phyloP scores from a whole-genome alignment of 2,797 vertebrate genomes.

The Botia almorhae region DNA sequence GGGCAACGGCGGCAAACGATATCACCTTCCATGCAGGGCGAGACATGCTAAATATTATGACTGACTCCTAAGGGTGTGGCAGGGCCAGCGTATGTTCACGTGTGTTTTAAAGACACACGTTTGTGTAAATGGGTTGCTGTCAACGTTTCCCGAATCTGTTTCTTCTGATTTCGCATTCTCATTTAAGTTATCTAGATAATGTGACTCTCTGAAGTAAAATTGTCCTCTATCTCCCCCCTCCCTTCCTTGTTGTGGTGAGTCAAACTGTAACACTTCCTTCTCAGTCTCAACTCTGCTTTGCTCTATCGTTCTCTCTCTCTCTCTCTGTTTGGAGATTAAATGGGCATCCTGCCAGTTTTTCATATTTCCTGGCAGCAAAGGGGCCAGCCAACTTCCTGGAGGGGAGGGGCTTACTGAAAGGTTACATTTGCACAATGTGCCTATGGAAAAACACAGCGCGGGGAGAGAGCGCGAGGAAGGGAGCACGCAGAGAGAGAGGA shows the following conservation, averaged over 20 bases:
- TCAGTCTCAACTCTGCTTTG: conserved; percentile 59
- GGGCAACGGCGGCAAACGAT: conserved; percentile 16
- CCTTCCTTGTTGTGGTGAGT: conserved; percentile 66
- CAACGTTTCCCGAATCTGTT: conserved; percentile 39
- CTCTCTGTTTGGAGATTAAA: conserved; percentile 83
- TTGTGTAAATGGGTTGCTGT: conserved; percentile 29
- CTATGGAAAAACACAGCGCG: conserved; percentile 79
- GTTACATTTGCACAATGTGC: conserved; percentile 94
- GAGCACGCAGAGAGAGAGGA: conserved; percentile 53
- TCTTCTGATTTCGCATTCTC: conserved; percentile 60
- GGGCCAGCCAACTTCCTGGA: conserved; percentile 84
- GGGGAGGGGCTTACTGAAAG: conserved; percentile 86
- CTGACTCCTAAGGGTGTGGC: conserved; percentile 43
- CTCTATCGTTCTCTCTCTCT: conserved; percentile 38
- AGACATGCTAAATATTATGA: conserved; percentile 1
- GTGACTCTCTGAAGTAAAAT: conserved; percentile 60
- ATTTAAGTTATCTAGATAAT: conserved; percentile 68
- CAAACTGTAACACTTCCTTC: conserved; percentile 73
- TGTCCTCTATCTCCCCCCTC: conserved; percentile 61
- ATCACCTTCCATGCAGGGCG: conserved; percentile 26
- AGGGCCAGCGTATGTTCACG: conserved; percentile 15
- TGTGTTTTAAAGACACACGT: conserved; percentile 16
- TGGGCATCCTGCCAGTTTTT: conserved; percentile 89
- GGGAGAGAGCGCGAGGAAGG: conserved; percentile 56
- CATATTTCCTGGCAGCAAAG: conserved; percentile 87